A percentile compares a stretch with the other conserved stretches of the same genome.
These are phyloP conservation scores for Fulmarus glacialis DNA, from an alignment of 2,113 vertebrate species.

Conservation along the genomic window DNA sequence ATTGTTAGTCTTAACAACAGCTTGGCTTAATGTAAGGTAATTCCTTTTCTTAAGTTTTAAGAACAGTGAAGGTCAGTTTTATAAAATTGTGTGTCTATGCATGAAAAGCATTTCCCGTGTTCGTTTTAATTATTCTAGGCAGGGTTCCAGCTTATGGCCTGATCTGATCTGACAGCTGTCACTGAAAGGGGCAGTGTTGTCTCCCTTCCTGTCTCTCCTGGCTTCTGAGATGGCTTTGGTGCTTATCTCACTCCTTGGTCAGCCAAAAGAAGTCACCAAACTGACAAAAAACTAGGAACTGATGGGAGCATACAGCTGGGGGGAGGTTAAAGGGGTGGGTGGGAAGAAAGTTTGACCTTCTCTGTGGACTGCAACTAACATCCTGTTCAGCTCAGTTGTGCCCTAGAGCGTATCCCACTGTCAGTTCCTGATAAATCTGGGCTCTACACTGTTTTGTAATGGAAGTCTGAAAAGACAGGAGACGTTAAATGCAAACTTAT, in stretches of 20 bases:
- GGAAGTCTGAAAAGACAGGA: not conserved
- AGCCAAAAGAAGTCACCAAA: not conserved
- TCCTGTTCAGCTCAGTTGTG: not conserved
- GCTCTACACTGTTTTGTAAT: not conserved
- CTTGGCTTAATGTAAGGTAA: not conserved
- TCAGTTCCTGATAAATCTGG: not conserved
- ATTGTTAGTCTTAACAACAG: not conserved
- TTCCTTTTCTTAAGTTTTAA: not conserved
- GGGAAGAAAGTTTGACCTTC: not conserved
- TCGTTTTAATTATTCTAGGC: not conserved
- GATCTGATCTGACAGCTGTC: not conserved
- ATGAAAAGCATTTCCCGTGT: not conserved
- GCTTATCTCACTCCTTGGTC: not conserved
- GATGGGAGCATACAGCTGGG: not conserved
- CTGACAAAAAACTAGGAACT: not conserved
- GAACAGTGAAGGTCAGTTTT: not conserved
- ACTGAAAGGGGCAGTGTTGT: not conserved
- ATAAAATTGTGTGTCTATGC: not conserved
- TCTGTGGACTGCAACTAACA: not conserved
- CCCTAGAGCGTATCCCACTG: accelerated
- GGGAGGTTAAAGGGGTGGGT: not conserved
- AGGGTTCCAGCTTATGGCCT: not conserved
- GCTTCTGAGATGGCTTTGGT: not conserved
- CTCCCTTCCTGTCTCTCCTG: not conserved
- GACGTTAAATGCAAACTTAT: not conserved